phyloP scores from a whole-genome alignment of 2,113 vertebrate genomes.

The Forbesichthys agassizii region DNA sequence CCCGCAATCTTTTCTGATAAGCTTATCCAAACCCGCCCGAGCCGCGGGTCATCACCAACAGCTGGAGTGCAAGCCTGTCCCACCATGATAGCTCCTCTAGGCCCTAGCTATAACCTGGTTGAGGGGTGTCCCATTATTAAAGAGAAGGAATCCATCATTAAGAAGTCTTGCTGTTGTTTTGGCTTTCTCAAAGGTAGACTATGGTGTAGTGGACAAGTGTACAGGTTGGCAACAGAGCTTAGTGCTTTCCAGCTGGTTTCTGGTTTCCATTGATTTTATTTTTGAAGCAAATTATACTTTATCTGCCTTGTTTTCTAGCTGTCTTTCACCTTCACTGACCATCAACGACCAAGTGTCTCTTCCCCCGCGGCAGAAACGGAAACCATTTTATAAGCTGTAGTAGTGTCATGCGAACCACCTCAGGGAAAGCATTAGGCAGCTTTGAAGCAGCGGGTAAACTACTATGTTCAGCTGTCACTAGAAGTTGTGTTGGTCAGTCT shows the following conservation, averaged over 20 bases:
- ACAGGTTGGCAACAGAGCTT: conserved; percentile 13
- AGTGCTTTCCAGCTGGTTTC: conserved; percentile 2
- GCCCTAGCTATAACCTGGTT: too few species aligned
- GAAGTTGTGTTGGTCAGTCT: conserved; percentile 71
- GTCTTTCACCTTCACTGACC: conserved; percentile 36
- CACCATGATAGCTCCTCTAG: too few species aligned
- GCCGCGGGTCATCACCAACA: too few species aligned
- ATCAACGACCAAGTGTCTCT: conserved; percentile 32
- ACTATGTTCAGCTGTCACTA: conserved; percentile 50
- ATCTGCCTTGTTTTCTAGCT: conserved; percentile 25
- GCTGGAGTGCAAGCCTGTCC: too few species aligned
- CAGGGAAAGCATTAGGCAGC: conserved; percentile 64
- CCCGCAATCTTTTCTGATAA: too few species aligned
- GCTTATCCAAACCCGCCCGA: too few species aligned
- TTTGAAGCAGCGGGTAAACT: conserved; percentile 72
- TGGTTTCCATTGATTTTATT: conserved; percentile 18
- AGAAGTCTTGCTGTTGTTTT: too few species aligned
- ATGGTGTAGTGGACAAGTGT: too few species aligned
- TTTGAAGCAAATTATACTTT: conserved; percentile 26
- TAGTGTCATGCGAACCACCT: conserved; percentile 63
- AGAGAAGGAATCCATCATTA: too few species aligned
- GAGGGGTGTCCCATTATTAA: too few species aligned
- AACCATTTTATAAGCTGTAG: conserved; percentile 66
- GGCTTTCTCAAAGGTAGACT: too few species aligned
- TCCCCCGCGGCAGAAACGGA: conserved; percentile 43